phyloP scores from a whole-genome alignment of 2,888 invertebrate genomes.

The Linnaemya tessellans region DNA sequence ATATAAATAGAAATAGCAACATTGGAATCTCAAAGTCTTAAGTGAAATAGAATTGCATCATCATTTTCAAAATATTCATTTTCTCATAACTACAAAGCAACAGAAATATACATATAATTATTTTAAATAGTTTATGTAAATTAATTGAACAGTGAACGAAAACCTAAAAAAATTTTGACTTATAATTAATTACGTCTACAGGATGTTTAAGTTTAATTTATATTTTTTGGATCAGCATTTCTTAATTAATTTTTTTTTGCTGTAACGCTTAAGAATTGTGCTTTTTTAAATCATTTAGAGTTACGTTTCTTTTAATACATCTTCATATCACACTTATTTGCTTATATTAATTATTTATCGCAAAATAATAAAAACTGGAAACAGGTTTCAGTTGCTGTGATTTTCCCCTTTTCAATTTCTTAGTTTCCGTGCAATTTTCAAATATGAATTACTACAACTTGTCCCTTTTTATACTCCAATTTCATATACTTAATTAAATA shows the following conservation, averaged over 20 bases:
- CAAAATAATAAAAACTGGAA: not conserved
- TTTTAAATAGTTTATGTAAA: not conserved
- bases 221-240: not conserved
- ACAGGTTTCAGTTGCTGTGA: not conserved
- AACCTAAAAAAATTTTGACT: not conserved
- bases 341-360: not conserved
- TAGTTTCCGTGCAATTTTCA: not conserved
- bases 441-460: not conserved
- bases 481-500: not conserved
- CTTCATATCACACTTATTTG: conserved; percentile 35
- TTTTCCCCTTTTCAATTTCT: not conserved
- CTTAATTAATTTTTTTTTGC: not conserved
- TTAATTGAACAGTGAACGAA: not conserved
- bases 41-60: conserved; percentile 14
- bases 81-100: not conserved
- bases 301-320: conserved; percentile 10
- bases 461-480: not conserved
- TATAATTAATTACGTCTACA: too few species aligned
- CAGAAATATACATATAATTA: not conserved
- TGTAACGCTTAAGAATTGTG: not conserved
- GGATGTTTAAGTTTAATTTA: not conserved
- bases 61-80: not conserved
- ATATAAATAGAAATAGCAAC: conserved; percentile 25
- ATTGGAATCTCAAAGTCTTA: conserved; percentile 56
- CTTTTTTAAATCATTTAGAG: not conserved